phyloP scores from a whole-genome alignment of 2,888 invertebrate species.

The Cantharis lateralis region DNA sequence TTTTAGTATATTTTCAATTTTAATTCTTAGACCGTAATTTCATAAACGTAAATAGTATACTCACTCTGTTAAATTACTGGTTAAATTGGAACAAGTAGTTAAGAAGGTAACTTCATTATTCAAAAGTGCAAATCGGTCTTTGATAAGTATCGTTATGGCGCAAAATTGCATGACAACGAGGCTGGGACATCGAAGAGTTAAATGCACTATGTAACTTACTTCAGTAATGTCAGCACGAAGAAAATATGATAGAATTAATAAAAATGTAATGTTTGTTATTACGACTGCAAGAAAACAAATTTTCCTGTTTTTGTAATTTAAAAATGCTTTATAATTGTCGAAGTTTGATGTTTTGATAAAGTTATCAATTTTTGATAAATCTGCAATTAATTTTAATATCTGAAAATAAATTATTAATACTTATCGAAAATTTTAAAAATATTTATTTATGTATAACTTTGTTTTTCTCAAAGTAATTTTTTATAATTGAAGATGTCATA shows the following conservation, averaged over 20 bases:
- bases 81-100: not conserved
- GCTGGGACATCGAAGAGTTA: not conserved
- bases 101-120: not conserved
- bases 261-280: not conserved
- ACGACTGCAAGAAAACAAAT: not conserved
- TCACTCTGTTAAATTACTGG: not conserved
- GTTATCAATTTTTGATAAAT: not conserved
- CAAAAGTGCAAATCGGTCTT: not conserved
- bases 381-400: not conserved
- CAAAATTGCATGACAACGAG: not conserved
- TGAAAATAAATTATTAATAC: not conserved
- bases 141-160: not conserved
- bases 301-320: not conserved
- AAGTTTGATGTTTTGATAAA: not conserved
- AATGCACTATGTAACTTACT: not conserved
- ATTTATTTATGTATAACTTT: not conserved
- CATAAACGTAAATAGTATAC: not conserved
- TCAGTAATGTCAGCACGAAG: fast-evolving
- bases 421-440: not conserved
- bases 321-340: not conserved
- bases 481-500: not conserved
- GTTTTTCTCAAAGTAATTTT: not conserved
- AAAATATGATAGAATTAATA: not conserved
- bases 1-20: no score
- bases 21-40: no score